A percentile compares a stretch with the other conserved stretches of the same genome.
phyloP scores from a whole-genome alignment of 92 coral and sea anemone genomes.

The Siderastrea siderea region DNA sequence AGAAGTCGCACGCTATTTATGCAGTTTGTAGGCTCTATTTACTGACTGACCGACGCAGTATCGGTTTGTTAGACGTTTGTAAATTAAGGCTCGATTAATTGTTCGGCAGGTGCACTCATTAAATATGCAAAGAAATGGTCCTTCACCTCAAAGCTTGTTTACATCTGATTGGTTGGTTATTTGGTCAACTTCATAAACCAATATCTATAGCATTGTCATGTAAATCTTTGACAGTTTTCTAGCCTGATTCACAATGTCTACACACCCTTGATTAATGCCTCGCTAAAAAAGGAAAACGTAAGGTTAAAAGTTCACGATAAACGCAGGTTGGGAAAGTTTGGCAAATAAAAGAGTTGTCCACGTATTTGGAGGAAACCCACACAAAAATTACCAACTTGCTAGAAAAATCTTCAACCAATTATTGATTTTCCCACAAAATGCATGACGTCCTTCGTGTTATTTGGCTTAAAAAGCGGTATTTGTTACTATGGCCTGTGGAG shows the following conservation, averaged over 20 bases:
- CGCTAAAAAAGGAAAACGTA: not conserved
- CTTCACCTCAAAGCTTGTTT: constrained; percentile 35
- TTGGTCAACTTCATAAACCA: constrained; percentile 58
- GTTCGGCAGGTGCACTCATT: constrained; percentile 93
- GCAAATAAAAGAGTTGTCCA: constrained; percentile 1
- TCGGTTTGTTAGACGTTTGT: constrained; percentile 85
- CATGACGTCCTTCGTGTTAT: constrained; percentile 1
- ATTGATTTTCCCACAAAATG: constrained; percentile 5
- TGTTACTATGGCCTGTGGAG: constrained; percentile 39
- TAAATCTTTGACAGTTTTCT: constrained; percentile 48
- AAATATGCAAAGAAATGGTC: constrained; percentile 50
- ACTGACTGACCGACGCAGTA: constrained; percentile 81
- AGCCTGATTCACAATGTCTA: constrained; percentile 29
- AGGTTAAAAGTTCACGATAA: constrained; percentile 17
- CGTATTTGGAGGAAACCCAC: not conserved
- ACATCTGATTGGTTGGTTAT: constrained; percentile 40
- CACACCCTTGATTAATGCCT: constrained; percentile 37
- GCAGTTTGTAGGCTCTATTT: constrained; percentile 81
- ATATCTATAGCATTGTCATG: constrained; percentile 67
- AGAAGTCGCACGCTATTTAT: constrained; percentile 77
- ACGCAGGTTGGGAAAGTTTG: not conserved
- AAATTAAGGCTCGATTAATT: constrained; percentile 78
- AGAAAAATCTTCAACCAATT: constrained; percentile 20
- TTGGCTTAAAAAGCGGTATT: constrained; percentile 13
- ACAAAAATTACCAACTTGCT: not conserved